Evolutionary conservation across 1,140 invertebrate genomes (phyloP).

Genomic region (Drosophila eugracilis): DNA sequence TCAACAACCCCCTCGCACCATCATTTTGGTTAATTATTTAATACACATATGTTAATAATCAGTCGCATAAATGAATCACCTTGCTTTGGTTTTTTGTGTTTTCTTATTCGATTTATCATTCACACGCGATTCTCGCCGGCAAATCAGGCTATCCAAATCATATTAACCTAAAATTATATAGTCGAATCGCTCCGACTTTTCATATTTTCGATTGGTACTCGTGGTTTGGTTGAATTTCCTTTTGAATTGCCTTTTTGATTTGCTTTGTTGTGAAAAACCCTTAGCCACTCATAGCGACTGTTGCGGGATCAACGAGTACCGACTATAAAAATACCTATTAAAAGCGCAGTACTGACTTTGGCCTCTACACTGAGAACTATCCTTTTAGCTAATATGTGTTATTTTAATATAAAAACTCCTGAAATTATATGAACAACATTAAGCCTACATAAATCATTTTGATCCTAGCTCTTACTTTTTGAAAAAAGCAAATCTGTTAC

Average conservation of each 20-base stretch:
- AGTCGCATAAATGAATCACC: slow-evolving; percentile 84
- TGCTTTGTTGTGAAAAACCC: background rate
- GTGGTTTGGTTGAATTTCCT: background rate
- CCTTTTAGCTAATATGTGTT: no score
- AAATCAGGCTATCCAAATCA: background rate
- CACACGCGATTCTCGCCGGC: slow-evolving; percentile 6
- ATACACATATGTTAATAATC: slow-evolving; percentile 80
- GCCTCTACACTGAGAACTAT: no score
- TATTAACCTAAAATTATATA: background rate
- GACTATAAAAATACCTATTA: no score
- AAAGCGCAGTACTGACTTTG: no score
- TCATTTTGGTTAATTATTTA: slow-evolving; percentile 55
- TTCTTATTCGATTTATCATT: slow-evolving; percentile 15
- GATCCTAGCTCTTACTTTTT: slow-evolving; percentile 2
- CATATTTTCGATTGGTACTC: background rate
- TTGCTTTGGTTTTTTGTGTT: slow-evolving; percentile 54
- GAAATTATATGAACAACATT: background rate
- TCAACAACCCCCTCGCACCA: slow-evolving; percentile 25
- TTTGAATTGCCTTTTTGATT: background rate
- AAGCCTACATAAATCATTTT: background rate
- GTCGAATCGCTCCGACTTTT: background rate
- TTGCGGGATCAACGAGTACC: background rate
- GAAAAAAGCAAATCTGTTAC: background rate
- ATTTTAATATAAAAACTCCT: no score
- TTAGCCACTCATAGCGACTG: background rate